These are phyloP conservation scores for Shargacucullia verbasci DNA, from an alignment of 2,888 invertebrate genomes.

Conservation along the genomic window DNA sequence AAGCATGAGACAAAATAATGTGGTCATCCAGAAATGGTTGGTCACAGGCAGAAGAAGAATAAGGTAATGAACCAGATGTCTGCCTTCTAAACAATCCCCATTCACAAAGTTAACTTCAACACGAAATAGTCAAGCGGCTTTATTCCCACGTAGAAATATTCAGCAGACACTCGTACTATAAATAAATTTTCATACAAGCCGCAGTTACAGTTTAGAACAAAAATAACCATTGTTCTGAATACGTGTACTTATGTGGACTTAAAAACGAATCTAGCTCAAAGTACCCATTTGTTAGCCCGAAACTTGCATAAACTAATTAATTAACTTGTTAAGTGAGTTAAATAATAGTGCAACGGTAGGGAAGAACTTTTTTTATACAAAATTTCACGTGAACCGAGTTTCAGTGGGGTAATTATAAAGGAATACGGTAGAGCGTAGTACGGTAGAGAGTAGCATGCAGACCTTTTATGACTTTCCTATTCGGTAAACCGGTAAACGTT, in stretches of 20 bases:
- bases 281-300: constrained; percentile 38
- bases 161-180: constrained; percentile 4
- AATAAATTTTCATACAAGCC: constrained; percentile 45
- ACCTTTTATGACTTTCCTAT: constrained; percentile 17
- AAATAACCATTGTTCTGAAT: constrained; percentile 41
- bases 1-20: too few relatives aligned
- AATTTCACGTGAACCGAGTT: constrained; percentile 37
- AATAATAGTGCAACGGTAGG: constrained; percentile 48
- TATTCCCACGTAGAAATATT: constrained; percentile 19
- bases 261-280: constrained; percentile 45
- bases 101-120: constrained; percentile 1
- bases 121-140: neutral
- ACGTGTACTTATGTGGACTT: constrained; percentile 15
- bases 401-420: constrained; percentile 24
- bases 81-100: too few relatives aligned
- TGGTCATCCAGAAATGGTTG: too few relatives aligned
- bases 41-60: too few relatives aligned
- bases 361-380: constrained; percentile 42
- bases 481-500: constrained; percentile 3
- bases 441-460: constrained; percentile 7
- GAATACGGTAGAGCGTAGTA: constrained; percentile 2
- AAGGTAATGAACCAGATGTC: too few relatives aligned
- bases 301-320: constrained; percentile 49
- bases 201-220: constrained; percentile 34
- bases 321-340: constrained; percentile 47